Conservation (phyloP, 2,113 vertebrate species). For the Dascyllus trimaculatus region DNA sequence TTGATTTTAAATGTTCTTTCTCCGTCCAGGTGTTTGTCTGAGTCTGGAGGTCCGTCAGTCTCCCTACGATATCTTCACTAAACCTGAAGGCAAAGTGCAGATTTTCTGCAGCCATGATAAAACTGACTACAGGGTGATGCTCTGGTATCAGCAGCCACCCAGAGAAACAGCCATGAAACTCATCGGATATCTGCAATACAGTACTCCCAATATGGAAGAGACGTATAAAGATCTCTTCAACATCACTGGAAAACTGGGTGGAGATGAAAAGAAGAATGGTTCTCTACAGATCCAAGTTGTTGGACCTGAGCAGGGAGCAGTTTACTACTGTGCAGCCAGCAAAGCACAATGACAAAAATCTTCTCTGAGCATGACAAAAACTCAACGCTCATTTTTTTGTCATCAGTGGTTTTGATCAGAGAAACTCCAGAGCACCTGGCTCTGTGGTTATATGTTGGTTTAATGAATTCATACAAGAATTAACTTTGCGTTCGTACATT, state of each 20-base stretch:
- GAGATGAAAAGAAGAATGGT: constrained; percentile 1
- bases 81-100: constrained; percentile 17
- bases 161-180: constrained; percentile 50
- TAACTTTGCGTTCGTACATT: too few relatives aligned
- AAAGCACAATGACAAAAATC: constrained; percentile 46
- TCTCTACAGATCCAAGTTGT: background rate
- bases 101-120: constrained; percentile 58
- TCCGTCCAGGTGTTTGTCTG: constrained; percentile 28
- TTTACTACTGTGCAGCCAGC: constrained; percentile 73
- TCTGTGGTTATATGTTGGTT: too few relatives aligned
- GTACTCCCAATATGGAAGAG: background rate
- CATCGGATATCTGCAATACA: constrained; percentile 31
- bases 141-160: constrained; percentile 63
- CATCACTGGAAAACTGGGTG: constrained; percentile 37
- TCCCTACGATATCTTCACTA: constrained; percentile 10
- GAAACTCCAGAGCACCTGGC: background rate
- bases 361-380: background rate
- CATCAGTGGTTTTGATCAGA: background rate
- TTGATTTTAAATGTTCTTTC: background rate
- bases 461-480: too few relatives aligned
- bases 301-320: constrained; percentile 20
- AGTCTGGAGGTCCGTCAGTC: constrained; percentile 44
- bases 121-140: constrained; percentile 36
- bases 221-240: background rate
- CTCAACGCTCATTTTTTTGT: background rate